These are phyloP conservation scores for Dromococcyx pavoninus DNA, from an alignment of 2,797 vertebrate species.

Conservation along the genomic window DNA sequence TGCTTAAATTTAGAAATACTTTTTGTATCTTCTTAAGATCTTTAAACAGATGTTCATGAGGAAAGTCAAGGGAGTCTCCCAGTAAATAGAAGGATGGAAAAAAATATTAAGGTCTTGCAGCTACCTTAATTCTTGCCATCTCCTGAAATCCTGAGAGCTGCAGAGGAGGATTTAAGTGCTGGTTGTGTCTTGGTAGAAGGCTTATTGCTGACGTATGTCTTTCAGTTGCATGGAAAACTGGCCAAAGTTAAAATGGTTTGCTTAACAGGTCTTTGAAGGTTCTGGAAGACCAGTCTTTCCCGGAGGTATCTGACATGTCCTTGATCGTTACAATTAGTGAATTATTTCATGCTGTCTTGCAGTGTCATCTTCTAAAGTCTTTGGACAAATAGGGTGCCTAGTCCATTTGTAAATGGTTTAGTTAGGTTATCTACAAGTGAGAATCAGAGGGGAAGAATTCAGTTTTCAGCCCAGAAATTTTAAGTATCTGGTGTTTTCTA, in stretches of 20 bases:
- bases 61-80: neutral
- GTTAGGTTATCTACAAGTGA: neutral
- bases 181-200: neutral
- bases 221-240: neutral
- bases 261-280: neutral
- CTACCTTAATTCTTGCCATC: neutral
- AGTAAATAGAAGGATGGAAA: neutral
- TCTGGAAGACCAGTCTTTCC: neutral
- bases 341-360: neutral
- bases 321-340: neutral
- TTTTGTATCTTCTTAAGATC: neutral
- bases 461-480: neutral
- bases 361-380: neutral
- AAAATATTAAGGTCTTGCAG: neutral
- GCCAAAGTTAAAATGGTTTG: neutral
- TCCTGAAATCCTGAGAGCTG: neutral
- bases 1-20: neutral
- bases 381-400: neutral
- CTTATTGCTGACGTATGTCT: neutral
- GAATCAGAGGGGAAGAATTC: neutral
- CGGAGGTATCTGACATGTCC: neutral
- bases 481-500: neutral
- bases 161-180: neutral
- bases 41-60: neutral
- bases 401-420: neutral